phyloP scores from a whole-genome alignment of 2,113 vertebrate genomes.

The Zosterops pallidus region DNA sequence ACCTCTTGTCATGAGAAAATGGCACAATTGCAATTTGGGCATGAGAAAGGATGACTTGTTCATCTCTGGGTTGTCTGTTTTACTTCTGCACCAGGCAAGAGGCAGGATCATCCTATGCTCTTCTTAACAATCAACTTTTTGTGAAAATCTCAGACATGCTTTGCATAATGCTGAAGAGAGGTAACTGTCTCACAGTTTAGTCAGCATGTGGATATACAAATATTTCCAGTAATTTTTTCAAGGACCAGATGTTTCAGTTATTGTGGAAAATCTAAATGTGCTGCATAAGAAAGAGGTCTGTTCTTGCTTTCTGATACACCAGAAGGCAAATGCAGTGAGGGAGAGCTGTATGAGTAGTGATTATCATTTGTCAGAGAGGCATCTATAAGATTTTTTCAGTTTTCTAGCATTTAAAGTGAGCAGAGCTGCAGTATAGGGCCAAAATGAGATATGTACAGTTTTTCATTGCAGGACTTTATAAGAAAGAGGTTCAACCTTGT shows the following conservation, averaged over 20 bases:
- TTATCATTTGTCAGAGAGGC: neutral
- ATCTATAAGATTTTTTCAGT: neutral
- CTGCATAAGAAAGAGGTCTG: neutral
- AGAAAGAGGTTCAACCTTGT: neutral
- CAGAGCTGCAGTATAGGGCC: neutral
- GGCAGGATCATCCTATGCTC: neutral
- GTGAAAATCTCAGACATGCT: neutral
- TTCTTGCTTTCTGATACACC: neutral
- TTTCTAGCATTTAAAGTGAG: neutral
- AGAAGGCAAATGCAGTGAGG: neutral
- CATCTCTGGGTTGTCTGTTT: neutral
- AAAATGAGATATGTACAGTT: rapidly evolving
- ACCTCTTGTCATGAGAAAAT: neutral
- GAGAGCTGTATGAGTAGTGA: neutral
- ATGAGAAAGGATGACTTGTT: neutral
- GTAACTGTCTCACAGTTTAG: neutral
- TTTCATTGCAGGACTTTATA: neutral
- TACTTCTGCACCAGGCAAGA: neutral
- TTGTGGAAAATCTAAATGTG: neutral
- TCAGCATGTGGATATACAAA: neutral
- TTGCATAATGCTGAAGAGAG: neutral
- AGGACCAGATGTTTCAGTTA: neutral
- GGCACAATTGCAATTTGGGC: neutral
- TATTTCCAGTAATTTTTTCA: neutral
- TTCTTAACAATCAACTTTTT: neutral